Evolutionary conservation across 2,797 vertebrate genomes (phyloP).

Genomic region (Helostoma temminkii): DNA sequence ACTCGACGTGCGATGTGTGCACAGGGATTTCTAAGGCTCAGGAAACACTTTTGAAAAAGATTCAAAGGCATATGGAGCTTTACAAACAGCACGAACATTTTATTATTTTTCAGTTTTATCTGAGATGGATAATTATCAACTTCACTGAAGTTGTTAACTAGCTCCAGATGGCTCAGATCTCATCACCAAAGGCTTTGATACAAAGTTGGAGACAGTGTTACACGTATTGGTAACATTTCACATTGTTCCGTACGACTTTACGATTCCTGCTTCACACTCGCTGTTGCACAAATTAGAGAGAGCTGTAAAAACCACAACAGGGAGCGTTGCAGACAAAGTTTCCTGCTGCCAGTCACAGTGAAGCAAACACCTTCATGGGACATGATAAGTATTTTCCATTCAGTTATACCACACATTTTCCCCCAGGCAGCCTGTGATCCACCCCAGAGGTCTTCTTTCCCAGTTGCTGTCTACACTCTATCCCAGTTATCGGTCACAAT

Average conservation of each 20-base stretch:
- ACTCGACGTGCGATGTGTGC: conserved; percentile 25
- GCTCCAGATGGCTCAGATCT: conserved; percentile 39
- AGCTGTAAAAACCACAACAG: conserved; percentile 39
- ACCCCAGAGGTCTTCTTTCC: conserved; percentile 32
- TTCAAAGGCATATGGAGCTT: conserved; percentile 30
- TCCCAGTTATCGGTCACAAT: conserved; percentile 14
- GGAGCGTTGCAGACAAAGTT: conserved; percentile 24
- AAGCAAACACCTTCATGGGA: conserved; percentile 48
- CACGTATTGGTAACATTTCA: conserved; percentile 8
- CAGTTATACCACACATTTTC: conserved; percentile 57
- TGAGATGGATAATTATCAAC: conserved; percentile 59
- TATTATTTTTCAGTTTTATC: conserved; percentile 43
- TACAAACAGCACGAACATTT: conserved; percentile 50
- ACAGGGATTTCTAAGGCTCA: conserved; percentile 16
- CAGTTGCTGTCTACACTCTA: conserved; percentile 26
- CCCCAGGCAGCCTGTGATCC: conserved; percentile 46
- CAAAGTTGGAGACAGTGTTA: background rate
- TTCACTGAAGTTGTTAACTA: conserved; percentile 38
- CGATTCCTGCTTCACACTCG: conserved; percentile 16
- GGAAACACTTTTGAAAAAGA: conserved; percentile 27
- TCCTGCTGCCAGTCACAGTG: conserved; percentile 48
- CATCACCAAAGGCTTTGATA: conserved; percentile 12
- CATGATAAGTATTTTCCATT: conserved; percentile 62
- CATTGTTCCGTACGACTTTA: conserved; percentile 8
- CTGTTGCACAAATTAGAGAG: conserved; percentile 16